phyloP scores from a whole-genome alignment of 2,113 vertebrate species.

The Nettapus auritus region DNA sequence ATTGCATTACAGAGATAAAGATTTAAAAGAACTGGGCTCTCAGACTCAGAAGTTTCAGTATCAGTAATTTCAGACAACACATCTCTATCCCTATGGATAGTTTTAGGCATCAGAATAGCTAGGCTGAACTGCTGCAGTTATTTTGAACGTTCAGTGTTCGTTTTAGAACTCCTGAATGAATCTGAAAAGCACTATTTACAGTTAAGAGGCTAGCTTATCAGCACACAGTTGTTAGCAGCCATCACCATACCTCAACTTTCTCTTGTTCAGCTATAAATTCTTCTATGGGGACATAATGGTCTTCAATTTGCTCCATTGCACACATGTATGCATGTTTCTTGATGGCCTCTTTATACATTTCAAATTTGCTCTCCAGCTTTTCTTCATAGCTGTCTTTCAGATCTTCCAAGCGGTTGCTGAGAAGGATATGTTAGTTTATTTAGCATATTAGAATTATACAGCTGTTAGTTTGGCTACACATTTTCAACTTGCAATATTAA shows the following conservation, averaged over 20 bases:
- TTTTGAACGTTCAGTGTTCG: neutral
- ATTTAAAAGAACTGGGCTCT: neutral
- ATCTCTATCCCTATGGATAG: neutral
- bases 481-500: neutral
- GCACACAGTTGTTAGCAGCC: neutral
- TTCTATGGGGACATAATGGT: slow-evolving; percentile 85
- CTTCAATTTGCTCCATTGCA: slow-evolving; percentile 85
- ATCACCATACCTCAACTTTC: slow-evolving; percentile 81
- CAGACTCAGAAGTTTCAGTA: neutral
- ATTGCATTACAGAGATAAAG: neutral
- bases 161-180: neutral
- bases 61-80: neutral
- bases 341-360: slow-evolving; percentile 91
- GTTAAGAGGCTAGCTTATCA: neutral
- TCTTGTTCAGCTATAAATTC: slow-evolving; percentile 85
- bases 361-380: slow-evolving; percentile 88
- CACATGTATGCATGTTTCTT: slow-evolving; percentile 88
- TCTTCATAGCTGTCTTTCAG: slow-evolving; percentile 87
- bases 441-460: neutral
- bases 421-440: neutral
- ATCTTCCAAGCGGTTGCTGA: slow-evolving; percentile 84
- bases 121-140: neutral
- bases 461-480: neutral
- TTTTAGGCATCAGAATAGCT: neutral
- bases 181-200: neutral